Conservation (phyloP, 37 sponge, comb jelly and placozoan genomes). For the Petrosia ficiformis region DNA sequence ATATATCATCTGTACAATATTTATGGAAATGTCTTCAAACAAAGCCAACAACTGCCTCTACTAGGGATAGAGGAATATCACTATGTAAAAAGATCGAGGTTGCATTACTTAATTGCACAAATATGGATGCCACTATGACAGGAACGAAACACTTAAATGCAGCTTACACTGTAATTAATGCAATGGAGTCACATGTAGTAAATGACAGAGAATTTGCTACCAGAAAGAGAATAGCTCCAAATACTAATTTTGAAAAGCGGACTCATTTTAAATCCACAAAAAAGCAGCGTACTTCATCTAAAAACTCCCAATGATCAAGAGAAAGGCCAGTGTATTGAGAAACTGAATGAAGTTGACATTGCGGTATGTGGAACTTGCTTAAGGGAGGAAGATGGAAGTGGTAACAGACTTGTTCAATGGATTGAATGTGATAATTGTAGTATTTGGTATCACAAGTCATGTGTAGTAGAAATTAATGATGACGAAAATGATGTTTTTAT, state of each 20-base stretch:
- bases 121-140: neutral
- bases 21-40: neutral
- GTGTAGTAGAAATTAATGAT: neutral
- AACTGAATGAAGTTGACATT: neutral
- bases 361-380: slow-evolving; percentile 3
- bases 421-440: slow-evolving; percentile 1
- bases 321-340: neutral
- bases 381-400: slow-evolving; percentile 3
- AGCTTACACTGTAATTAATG: neutral
- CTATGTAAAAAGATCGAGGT: neutral
- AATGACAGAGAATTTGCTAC: neutral
- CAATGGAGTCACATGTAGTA: neutral
- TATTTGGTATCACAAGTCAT: slow-evolving; percentile 3
- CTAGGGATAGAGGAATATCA: neutral
- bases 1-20: neutral
- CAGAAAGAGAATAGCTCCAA: neutral
- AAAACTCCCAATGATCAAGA: neutral
- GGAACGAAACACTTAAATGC: neutral
- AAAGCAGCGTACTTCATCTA: neutral
- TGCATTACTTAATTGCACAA: slow-evolving; percentile 1
- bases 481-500: neutral
- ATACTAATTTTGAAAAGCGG: neutral
- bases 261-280: neutral
- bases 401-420: neutral
- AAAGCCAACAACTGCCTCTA: neutral